Percentiles rank a stretch among this genome's conserved stretches.
Conservation (phyloP, 2,113 vertebrate species). For the Ailurus styani region DNA sequence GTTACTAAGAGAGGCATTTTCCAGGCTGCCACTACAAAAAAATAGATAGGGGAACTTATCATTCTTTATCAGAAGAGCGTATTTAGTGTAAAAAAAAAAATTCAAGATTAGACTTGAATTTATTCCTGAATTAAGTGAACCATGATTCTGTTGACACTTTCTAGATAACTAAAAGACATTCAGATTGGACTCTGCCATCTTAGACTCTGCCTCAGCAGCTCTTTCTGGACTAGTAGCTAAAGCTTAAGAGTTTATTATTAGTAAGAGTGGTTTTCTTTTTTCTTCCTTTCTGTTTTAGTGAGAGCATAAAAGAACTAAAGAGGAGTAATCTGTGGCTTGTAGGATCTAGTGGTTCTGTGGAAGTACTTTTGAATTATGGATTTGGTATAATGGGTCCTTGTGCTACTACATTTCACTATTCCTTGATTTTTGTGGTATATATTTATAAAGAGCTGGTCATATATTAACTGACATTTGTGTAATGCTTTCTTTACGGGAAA, state of each 20-base stretch:
- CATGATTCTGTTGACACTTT: background rate
- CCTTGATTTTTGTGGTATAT: background rate
- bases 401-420: background rate
- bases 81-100: background rate
- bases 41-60: background rate
- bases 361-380: background rate
- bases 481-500: background rate
- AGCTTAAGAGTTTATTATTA: background rate
- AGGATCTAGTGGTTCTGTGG: background rate
- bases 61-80: background rate
- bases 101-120: background rate
- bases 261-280: background rate
- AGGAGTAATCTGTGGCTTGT: background rate
- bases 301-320: background rate
- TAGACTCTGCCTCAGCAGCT: background rate
- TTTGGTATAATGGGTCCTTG: background rate
- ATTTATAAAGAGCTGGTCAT: background rate
- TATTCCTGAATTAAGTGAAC: constrained; percentile 5
- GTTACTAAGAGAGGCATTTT: background rate
- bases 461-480: background rate
- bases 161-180: background rate
- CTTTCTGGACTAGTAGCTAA: background rate
- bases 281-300: background rate
- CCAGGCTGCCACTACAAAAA: background rate
- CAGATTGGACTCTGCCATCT: background rate